These are phyloP conservation scores for Cryptosula pallasiana DNA, from an alignment of 2,888 invertebrate genomes.

Conservation along the genomic window DNA sequence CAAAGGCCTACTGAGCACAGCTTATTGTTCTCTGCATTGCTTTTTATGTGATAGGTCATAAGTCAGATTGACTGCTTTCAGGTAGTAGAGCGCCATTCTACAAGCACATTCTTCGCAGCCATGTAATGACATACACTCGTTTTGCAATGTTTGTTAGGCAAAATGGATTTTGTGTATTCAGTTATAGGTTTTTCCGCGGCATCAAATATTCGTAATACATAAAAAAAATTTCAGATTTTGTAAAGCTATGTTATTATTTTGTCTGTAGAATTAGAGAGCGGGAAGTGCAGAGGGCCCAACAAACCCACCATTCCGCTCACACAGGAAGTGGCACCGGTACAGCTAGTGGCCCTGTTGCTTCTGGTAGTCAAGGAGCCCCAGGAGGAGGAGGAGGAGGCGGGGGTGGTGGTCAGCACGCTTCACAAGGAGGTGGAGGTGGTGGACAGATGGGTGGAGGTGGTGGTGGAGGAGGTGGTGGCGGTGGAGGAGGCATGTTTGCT, in stretches of 20 bases:
- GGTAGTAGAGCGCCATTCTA: too few species aligned
- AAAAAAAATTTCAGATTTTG: too few species aligned
- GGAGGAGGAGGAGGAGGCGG: conserved; percentile 8
- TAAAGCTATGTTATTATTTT: neutral
- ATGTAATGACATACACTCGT: too few species aligned
- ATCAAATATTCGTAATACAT: too few species aligned
- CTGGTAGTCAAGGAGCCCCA: conserved; percentile 31
- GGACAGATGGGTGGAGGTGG: neutral
- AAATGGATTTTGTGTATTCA: too few species aligned
- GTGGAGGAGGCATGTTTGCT: conserved; percentile 15
- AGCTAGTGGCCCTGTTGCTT: conserved; percentile 28
- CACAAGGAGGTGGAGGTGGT: neutral
- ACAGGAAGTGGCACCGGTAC: conserved; percentile 28
- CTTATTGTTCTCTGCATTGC: too few species aligned
- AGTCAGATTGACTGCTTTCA: too few species aligned
- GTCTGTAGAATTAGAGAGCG: conserved; percentile 32
- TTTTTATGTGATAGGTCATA: too few species aligned
- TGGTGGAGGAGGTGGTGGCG: neutral
- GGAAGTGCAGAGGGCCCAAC: conserved; percentile 39
- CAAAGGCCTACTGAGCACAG: too few species aligned
- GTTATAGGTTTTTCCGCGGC: too few species aligned
- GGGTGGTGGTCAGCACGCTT: neutral
- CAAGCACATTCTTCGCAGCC: too few species aligned
- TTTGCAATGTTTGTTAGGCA: too few species aligned
- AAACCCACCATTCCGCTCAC: conserved; percentile 31